Conservation (phyloP, 2,113 vertebrate species). For the Saguinus imperator region DNA sequence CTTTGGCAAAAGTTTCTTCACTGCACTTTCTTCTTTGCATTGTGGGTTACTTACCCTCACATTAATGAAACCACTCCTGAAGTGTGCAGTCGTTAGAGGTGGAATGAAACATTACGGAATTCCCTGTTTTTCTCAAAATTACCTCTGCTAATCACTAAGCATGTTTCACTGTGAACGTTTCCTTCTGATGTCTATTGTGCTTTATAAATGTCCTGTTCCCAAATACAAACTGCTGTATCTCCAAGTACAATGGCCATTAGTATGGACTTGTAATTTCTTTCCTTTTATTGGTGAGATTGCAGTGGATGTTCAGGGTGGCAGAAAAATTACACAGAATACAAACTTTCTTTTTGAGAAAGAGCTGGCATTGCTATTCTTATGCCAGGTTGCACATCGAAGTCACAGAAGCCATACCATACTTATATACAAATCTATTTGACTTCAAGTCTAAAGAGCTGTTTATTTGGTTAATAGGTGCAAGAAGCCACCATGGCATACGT, state of each 20-base stretch:
- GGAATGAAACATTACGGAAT: conserved; percentile 60
- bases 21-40: neutral
- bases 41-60: neutral
- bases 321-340: conserved; percentile 25
- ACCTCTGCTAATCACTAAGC: conserved; percentile 61
- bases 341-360: conserved; percentile 60
- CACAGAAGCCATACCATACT: conserved; percentile 11
- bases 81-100: conserved; percentile 47
- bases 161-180: conserved; percentile 72
- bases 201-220: conserved; percentile 69
- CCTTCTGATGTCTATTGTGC: conserved; percentile 62
- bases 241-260: conserved; percentile 16
- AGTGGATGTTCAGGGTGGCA: conserved; percentile 70
- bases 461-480: neutral
- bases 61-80: neutral
- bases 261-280: conserved; percentile 68
- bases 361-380: neutral
- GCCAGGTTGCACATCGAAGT: neutral
- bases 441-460: conserved; percentile 36
- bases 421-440: conserved; percentile 36
- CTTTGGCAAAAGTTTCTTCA: neutral
- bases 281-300: conserved; percentile 67
- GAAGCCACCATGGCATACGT: no score
- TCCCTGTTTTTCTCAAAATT: conserved; percentile 33
- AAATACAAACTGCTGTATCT: conserved; percentile 42